These are phyloP conservation scores for Coracias cyanogaster DNA, from an alignment of 2,797 vertebrate species.

Conservation along the genomic window DNA sequence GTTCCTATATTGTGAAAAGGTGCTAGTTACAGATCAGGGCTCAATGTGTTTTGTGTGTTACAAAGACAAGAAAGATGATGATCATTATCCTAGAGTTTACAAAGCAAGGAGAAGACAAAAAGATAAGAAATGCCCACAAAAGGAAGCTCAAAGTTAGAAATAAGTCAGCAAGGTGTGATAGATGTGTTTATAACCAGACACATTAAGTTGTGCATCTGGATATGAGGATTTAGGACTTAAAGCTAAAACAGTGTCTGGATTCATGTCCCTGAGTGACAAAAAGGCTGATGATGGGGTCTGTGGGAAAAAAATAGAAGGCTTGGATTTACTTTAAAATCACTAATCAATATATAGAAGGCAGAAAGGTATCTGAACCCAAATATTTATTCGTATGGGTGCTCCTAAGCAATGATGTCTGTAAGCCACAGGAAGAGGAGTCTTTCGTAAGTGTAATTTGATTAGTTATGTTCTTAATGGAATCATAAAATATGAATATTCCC, in stretches of 20 bases:
- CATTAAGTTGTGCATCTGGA: background rate
- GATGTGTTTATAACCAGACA: background rate
- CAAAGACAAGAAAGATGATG: background rate
- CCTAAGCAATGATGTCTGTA: background rate
- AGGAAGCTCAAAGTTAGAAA: background rate
- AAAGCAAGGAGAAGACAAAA: background rate
- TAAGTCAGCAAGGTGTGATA: background rate
- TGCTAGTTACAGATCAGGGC: background rate
- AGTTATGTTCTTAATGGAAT: background rate
- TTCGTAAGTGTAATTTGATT: background rate
- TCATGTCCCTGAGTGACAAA: background rate
- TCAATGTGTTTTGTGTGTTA: background rate
- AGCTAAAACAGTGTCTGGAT: background rate
- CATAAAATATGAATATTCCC: background rate
- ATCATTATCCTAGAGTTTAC: background rate
- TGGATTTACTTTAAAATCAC: background rate
- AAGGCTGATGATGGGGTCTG: background rate
- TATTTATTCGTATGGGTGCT: background rate
- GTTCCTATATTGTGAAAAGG: background rate
- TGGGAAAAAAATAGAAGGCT: background rate
- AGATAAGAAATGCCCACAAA: background rate
- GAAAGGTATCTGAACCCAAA: background rate
- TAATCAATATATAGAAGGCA: background rate
- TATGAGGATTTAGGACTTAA: background rate
- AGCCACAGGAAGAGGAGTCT: background rate